Percentiles rank a stretch among this genome's conserved stretches.
phyloP scores from a whole-genome alignment of 2,113 vertebrate genomes.

The rat (Rattus norvegicus) region GRCr8 NC_086035.1:34786501-34787000 shows the following conservation, averaged over 20 bases:
- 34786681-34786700: background rate
- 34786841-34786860: background rate
- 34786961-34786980: background rate
- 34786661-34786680: background rate
- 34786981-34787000: background rate
- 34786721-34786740: background rate
- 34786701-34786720: background rate
- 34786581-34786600: background rate
- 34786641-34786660: background rate
- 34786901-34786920: background rate
- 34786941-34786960: background rate
- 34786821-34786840: background rate
- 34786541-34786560: background rate
- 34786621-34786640: background rate
- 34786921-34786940: background rate
- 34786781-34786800: background rate
- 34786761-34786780: background rate
- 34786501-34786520: background rate
- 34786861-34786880: background rate
- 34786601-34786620: background rate
- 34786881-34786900: background rate
- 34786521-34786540: background rate
- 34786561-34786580: background rate
- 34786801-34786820: background rate
- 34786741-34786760: background rate